Evolutionary conservation across 2,888 invertebrate species (phyloP), one percentile per base, ranked within the genome.

Genomic region (Danaus chrysippus): DNA sequence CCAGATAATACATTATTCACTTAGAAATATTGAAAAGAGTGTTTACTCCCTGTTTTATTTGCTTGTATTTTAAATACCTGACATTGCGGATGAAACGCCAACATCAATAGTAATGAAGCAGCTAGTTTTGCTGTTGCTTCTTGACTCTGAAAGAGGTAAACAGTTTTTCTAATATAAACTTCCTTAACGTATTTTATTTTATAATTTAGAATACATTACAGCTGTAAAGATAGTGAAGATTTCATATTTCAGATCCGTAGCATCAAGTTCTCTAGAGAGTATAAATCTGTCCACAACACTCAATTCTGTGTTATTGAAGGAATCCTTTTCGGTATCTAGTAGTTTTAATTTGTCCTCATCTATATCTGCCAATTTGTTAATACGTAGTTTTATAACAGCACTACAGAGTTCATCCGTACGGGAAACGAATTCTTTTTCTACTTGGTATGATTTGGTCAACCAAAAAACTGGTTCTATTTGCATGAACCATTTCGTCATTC

Each of bases 401-500:
- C 59, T 54, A 59, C 76, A 60, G 42, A 86, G 81, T 8, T 71
- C 70, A 1, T 42, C 54, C 1, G 76, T 67, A 3, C 70, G 69
- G 41, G 67, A 66, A 0, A 68, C 15, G 54, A 77, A 82, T 0
- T 64, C 56, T 46, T 76, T 79, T 15, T 75, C 72, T 0, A 15
- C 1, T 41, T 59, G 58, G 44, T 77, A 67, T 5, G 68, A 69
- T 0, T 68, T 65, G 0, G 79, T 76, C 34, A 84, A 13, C 80
- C 83, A 77, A 66, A 78, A 89, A 0, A 85, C 57, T 0, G 83
- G 84, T 11, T 83, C 76, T 11, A 87, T 80, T 71, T 89, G 88
- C 1, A 84, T 73, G 60, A 85, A 86, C 88, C 88, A 89, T 67
- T 78, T 82, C 0, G 84, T 85, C 87, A 89, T 89, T 66, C 87